These are phyloP conservation scores for Centropus unirufus DNA, from an alignment of 2,113 vertebrate species.

Conservation along the genomic window DNA sequence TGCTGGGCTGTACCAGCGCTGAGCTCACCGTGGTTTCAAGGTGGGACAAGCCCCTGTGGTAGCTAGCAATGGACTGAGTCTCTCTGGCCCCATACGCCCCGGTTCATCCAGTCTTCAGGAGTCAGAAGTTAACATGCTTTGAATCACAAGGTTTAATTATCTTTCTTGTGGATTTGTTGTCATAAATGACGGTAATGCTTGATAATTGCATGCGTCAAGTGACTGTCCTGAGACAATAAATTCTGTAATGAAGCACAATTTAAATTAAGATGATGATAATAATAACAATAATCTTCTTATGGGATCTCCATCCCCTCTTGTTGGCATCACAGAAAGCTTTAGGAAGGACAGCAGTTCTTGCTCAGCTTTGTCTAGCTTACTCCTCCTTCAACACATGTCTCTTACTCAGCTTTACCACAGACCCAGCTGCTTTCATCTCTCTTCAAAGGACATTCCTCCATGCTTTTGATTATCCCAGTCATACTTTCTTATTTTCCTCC, in stretches of 20 bases:
- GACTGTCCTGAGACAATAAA: not conserved
- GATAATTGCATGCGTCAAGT: not conserved
- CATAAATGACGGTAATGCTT: not conserved
- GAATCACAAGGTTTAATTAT: constrained; percentile 43
- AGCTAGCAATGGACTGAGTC: not conserved
- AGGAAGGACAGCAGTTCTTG: not conserved
- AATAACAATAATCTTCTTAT: not conserved
- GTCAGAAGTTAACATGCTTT: not conserved
- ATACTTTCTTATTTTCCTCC: constrained; percentile 25
- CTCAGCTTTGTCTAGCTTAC: not conserved
- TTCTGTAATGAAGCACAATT: not conserved
- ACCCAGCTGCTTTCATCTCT: not conserved
- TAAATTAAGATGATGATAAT: not conserved
- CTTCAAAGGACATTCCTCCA: constrained; percentile 51
- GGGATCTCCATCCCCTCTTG: not conserved
- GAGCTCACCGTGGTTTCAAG: not conserved
- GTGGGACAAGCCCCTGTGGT: not conserved
- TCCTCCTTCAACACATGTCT: not conserved
- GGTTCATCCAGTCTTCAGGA: not conserved
- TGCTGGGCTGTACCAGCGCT: fast-evolving
- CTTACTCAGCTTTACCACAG: constrained; percentile 39
- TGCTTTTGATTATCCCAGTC: constrained; percentile 47
- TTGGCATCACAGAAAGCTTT: not conserved
- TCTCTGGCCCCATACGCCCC: not conserved
- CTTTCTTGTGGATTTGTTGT: constrained; percentile 5